Evolutionary conservation across 1,140 invertebrate genomes (phyloP).

Genomic region (Ceratosolen solmsi): DNA sequence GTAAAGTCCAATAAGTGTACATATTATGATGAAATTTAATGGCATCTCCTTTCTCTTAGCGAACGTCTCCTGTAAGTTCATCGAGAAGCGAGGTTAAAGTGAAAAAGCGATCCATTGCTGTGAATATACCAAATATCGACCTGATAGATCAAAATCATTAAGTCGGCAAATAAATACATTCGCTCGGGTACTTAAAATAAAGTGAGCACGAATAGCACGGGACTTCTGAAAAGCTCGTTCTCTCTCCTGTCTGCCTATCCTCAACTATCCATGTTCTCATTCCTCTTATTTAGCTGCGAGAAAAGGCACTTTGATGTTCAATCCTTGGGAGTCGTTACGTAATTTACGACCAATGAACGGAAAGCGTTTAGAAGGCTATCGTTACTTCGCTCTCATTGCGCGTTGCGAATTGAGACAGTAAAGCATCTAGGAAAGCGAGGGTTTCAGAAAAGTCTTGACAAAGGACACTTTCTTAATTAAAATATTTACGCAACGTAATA

Average conservation of each 20-base stretch:
- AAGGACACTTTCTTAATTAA: neutral
- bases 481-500: neutral
- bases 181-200: neutral
- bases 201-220: neutral
- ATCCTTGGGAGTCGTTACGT: slow-evolving; percentile 37
- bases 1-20: neutral
- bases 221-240: neutral
- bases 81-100: neutral
- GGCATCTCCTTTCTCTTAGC: neutral
- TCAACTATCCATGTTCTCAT: neutral
- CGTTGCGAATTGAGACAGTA: slow-evolving; percentile 25
- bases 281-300: neutral
- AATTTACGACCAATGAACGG: slow-evolving; percentile 38
- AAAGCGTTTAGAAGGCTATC: slow-evolving; percentile 26
- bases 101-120: neutral
- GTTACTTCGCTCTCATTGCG: neutral
- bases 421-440: neutral
- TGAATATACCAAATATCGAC: neutral
- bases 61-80: neutral
- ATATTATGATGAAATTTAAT: neutral
- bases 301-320: slow-evolving; percentile 13
- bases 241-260: neutral
- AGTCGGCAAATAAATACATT: slow-evolving; percentile 8
- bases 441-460: neutral
- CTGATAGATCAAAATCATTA: slow-evolving; percentile 13